A percentile compares a stretch with the other conserved stretches of the same genome.
These are phyloP conservation scores for Chrysodeixis includens DNA, from an alignment of 2,888 invertebrate species.

Conservation along the genomic window DNA sequence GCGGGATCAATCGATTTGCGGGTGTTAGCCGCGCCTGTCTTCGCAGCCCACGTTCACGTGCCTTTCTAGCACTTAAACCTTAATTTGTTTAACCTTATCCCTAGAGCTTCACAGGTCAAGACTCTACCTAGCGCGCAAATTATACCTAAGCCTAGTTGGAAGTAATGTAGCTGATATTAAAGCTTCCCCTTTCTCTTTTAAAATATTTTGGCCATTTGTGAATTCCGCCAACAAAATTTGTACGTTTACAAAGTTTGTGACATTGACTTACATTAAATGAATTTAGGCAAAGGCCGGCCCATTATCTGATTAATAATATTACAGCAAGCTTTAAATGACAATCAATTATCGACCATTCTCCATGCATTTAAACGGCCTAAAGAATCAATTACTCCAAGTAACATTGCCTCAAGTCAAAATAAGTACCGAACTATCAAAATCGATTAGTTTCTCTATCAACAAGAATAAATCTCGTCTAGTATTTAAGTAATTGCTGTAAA, in stretches of 20 bases:
- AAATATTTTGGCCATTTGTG: neutral
- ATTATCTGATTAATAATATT: neutral
- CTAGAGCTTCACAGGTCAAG: neutral
- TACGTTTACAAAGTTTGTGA: neutral
- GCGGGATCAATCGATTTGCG: constrained; percentile 5
- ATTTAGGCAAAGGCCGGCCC: neutral
- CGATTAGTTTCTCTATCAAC: constrained; percentile 45
- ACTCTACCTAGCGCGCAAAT: neutral
- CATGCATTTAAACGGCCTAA: neutral
- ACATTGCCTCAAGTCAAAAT: neutral
- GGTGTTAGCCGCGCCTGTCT: neutral
- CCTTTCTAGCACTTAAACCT: constrained; percentile 1
- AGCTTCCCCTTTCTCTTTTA: neutral
- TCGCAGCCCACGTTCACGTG: neutral
- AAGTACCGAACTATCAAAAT: constrained; percentile 30
- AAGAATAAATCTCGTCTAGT: constrained; percentile 35
- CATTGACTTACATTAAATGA: neutral
- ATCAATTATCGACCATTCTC: neutral
- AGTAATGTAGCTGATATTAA: neutral
- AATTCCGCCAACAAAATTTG: neutral
- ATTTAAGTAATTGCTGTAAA: constrained; percentile 41
- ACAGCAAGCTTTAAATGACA: neutral
- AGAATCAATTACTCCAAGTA: neutral
- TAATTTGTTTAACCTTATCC: constrained; percentile 1
- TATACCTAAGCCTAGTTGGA: neutral